phyloP scores from a whole-genome alignment of 2,888 invertebrate genomes.

The Lithophane socia region DNA sequence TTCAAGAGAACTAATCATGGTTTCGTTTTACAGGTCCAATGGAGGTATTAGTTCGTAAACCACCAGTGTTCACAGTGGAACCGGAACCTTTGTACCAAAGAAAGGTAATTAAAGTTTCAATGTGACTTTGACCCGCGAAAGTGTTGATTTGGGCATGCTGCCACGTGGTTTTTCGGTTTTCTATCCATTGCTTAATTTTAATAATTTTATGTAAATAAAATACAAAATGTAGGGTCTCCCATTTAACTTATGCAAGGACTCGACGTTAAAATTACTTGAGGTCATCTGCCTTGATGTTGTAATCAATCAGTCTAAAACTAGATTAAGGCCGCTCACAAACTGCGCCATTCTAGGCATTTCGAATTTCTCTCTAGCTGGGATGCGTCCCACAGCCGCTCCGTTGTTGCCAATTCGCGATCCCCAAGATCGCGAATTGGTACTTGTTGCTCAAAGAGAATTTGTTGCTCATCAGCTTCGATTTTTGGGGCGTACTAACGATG shows the following conservation, averaged over 20 bases:
- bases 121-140: not conserved
- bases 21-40: conserved; percentile 87
- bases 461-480: not conserved
- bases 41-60: conserved; percentile 97
- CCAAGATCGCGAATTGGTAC: no score
- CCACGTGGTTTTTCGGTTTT: not conserved
- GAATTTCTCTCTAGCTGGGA: not conserved
- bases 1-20: not conserved
- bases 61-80: conserved; percentile 97
- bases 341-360: not conserved
- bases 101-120: conserved; percentile 86
- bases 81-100: conserved; percentile 98
- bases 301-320: not conserved
- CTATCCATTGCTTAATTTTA: not conserved
- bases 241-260: not conserved
- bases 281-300: not conserved
- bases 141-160: not conserved
- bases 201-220: no score
- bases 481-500: not conserved
- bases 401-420: not conserved
- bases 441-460: not conserved
- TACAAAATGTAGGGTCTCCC: not conserved
- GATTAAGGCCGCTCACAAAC: no score
- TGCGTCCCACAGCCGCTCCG: not conserved
- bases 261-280: not conserved